Conservation (phyloP, 2,888 invertebrate species). For the Eupithecia subumbrata region DNA sequence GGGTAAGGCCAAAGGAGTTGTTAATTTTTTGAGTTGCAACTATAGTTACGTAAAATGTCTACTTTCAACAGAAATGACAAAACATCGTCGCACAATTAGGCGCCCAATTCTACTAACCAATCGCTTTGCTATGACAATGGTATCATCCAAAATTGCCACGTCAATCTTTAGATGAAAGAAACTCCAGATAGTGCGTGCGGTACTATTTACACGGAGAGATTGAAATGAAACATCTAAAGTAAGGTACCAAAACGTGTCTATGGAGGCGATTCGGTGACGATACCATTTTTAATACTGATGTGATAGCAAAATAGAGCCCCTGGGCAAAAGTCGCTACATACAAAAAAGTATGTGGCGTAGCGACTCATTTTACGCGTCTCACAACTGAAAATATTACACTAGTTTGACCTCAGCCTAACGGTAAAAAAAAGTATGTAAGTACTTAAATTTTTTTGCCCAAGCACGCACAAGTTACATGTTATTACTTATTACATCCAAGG, state of each 20-base stretch:
- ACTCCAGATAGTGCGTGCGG: too few relatives aligned
- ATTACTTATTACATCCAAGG: neutral
- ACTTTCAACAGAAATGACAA: neutral
- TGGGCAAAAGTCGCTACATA: neutral
- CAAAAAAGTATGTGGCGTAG: neutral
- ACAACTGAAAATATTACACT: neutral
- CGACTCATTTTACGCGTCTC: neutral
- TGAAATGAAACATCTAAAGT: too few relatives aligned
- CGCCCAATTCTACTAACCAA: neutral
- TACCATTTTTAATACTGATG: too few relatives aligned
- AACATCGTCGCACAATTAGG: neutral
- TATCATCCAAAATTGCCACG: neutral
- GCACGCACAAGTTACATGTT: conserved; percentile 6
- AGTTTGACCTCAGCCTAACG: neutral
- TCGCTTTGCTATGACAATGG: neutral
- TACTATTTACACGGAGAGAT: too few relatives aligned
- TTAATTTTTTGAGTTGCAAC: neutral
- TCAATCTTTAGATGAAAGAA: neutral
- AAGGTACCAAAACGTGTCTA: too few relatives aligned
- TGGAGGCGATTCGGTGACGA: too few relatives aligned
- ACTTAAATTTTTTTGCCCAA: neutral
- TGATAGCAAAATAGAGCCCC: too few relatives aligned
- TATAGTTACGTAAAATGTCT: neutral
- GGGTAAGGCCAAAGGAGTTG: neutral
- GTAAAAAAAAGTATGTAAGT: neutral